These are phyloP conservation scores for Hirudinaria manillensis DNA, from an alignment of 2,888 invertebrate species.

Conservation along the genomic window DNA sequence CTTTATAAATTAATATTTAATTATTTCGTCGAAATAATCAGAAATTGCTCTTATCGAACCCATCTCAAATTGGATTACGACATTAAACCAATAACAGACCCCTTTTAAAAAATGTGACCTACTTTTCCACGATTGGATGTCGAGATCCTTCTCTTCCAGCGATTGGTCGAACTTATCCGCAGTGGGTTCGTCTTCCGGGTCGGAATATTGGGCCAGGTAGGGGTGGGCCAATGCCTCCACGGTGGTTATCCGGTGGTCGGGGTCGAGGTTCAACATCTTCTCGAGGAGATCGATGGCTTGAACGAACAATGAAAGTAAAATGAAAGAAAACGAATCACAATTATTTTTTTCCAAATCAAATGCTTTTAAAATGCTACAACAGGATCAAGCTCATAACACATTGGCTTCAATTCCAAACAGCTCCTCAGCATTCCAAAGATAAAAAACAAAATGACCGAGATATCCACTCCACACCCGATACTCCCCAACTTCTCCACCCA, in stretches of 20 bases:
- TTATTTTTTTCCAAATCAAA: background rate
- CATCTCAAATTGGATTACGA: too few relatives aligned
- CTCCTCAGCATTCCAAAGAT: too few relatives aligned
- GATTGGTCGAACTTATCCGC: slow-evolving; percentile 41
- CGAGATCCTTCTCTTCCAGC: slow-evolving; percentile 40
- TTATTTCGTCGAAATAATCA: too few relatives aligned
- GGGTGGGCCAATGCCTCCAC: slow-evolving; percentile 79
- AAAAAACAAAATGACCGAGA: too few relatives aligned
- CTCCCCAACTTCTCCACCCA: background rate
- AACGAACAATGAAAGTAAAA: background rate
- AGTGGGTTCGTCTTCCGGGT: slow-evolving; percentile 70
- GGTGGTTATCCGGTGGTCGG: slow-evolving; percentile 81
- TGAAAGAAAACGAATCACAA: background rate
- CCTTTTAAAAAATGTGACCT: slow-evolving; percentile 20
- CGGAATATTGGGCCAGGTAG: slow-evolving; percentile 77
- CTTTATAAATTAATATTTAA: too few relatives aligned
- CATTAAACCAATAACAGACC: too few relatives aligned
- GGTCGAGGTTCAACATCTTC: slow-evolving; percentile 90
- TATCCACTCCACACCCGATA: too few relatives aligned
- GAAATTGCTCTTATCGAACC: too few relatives aligned
- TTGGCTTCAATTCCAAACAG: too few relatives aligned
- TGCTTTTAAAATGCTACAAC: background rate
- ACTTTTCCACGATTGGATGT: slow-evolving; percentile 41
- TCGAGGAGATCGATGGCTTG: slow-evolving; percentile 84
- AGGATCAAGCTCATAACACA: background rate